phyloP scores from a whole-genome alignment of 2,113 vertebrate species.

The Columbina picui region DNA sequence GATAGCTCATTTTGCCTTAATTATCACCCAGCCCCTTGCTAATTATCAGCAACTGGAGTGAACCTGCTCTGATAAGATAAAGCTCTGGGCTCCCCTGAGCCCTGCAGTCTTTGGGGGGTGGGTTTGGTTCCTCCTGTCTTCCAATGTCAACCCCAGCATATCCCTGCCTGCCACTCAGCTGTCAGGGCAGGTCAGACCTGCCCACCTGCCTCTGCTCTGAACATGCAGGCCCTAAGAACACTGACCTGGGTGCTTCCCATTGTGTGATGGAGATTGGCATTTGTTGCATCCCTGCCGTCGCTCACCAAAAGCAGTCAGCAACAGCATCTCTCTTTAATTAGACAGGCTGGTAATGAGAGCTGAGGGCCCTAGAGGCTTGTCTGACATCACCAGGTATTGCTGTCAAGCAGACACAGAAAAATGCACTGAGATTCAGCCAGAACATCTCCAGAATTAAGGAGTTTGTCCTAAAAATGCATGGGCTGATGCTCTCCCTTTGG shows the following conservation, averaged over 20 bases:
- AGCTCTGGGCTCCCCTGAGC: background rate
- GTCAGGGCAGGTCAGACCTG: background rate
- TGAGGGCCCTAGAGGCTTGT: constrained; percentile 33
- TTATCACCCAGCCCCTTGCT: constrained; percentile 17
- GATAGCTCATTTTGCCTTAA: constrained; percentile 23
- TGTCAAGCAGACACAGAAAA: constrained; percentile 56
- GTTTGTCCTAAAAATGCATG: background rate
- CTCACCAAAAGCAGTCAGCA: constrained; percentile 32
- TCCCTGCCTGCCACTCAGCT: background rate
- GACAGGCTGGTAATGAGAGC: constrained; percentile 43
- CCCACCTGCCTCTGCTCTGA: background rate
- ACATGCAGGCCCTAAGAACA: background rate
- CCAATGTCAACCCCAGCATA: background rate
- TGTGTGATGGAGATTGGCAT: background rate
- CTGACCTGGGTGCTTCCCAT: background rate
- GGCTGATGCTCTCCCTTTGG: background rate
- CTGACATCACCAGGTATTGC: constrained; percentile 63
- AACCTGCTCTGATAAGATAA: constrained; percentile 34
- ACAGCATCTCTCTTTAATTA: constrained; percentile 45
- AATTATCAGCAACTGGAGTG: constrained; percentile 28
- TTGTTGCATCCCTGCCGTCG: background rate
- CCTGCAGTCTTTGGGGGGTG: background rate
- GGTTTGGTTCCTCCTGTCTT: background rate
- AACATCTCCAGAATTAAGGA: background rate
- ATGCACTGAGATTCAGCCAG: background rate